Percentiles rank a stretch among this genome's conserved stretches.
Evolutionary conservation across 1,140 invertebrate genomes (phyloP).

Genomic region (Triops longicaudatus): DNA sequence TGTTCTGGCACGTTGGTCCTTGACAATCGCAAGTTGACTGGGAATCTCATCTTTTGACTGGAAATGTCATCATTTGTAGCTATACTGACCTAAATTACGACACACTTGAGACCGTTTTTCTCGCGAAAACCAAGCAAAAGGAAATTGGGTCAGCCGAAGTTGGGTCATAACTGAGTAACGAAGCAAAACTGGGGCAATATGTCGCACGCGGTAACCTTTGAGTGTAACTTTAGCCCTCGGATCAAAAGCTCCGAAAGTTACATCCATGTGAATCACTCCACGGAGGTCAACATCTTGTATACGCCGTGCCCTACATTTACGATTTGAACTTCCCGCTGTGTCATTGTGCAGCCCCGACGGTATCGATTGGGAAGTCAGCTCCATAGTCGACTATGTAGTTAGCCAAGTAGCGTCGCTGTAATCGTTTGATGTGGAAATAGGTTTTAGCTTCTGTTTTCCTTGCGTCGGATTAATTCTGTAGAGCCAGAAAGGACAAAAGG

Average conservation of each 20-base stretch:
- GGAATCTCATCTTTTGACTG: not conserved
- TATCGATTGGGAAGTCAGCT: not conserved
- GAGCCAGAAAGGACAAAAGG: not conserved
- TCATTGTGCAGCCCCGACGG: not conserved
- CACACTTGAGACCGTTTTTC: not conserved
- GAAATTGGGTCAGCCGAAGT: not conserved
- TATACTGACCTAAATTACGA: slow-evolving; percentile 8
- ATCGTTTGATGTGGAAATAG: slow-evolving; percentile 3
- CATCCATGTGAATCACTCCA: not conserved
- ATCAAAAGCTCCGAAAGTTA: not conserved
- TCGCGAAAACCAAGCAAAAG: not conserved
- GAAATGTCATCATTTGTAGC: not conserved
- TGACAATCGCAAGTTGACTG: not conserved
- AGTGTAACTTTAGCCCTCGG: not conserved
- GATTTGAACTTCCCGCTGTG: not conserved
- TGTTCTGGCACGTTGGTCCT: not conserved
- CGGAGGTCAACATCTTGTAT: not conserved
- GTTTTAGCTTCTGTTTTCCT: not conserved
- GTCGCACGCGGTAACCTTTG: not conserved
- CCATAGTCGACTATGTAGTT: not conserved
- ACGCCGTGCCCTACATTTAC: not conserved
- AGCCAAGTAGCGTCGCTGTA: slow-evolving; percentile 14
- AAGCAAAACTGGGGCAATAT: not conserved
- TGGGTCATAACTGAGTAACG: not conserved
- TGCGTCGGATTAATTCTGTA: not conserved